A percentile compares a stretch with the other conserved stretches of the same genome.
phyloP scores from a whole-genome alignment of 2,888 invertebrate species.

The Drosophila dives region DNA sequence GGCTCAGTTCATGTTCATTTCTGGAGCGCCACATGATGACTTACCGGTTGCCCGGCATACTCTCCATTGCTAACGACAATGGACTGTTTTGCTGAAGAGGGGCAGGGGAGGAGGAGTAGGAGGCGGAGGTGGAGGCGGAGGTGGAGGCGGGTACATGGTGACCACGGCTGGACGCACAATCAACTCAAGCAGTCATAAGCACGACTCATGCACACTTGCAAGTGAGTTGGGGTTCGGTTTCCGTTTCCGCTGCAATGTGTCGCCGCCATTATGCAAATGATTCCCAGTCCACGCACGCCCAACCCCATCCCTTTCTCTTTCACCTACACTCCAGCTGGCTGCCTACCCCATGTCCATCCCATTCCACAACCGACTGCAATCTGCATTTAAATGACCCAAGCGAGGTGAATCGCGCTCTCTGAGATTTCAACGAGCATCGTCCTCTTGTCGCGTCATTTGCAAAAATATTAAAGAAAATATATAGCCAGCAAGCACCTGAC shows the following conservation, averaged over 20 bases:
- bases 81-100: conserved; percentile 19
- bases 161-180: conserved; percentile 55
- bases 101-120: background rate
- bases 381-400: conserved; percentile 78
- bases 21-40: conserved; percentile 40
- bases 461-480: conserved; percentile 67
- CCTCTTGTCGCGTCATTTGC: conserved; percentile 73
- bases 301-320: background rate
- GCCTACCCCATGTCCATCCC: conserved; percentile 20
- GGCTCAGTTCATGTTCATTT: conserved; percentile 59
- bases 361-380: conserved; percentile 67
- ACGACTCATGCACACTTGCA: conserved; percentile 69
- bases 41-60: conserved; percentile 25
- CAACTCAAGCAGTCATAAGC: conserved; percentile 76
- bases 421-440: conserved; percentile 62
- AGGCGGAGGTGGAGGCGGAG: background rate
- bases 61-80: conserved; percentile 60
- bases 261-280: conserved; percentile 77
- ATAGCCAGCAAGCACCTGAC: conserved; percentile 50
- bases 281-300: background rate
- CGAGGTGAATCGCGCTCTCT: conserved; percentile 50
- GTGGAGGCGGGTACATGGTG: conserved; percentile 9
- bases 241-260: conserved; percentile 78
- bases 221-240: conserved; percentile 60
- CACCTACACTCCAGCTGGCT: background rate